Conservation (phyloP, 1,140 invertebrate genomes). For the Theocolax elegans region DNA sequence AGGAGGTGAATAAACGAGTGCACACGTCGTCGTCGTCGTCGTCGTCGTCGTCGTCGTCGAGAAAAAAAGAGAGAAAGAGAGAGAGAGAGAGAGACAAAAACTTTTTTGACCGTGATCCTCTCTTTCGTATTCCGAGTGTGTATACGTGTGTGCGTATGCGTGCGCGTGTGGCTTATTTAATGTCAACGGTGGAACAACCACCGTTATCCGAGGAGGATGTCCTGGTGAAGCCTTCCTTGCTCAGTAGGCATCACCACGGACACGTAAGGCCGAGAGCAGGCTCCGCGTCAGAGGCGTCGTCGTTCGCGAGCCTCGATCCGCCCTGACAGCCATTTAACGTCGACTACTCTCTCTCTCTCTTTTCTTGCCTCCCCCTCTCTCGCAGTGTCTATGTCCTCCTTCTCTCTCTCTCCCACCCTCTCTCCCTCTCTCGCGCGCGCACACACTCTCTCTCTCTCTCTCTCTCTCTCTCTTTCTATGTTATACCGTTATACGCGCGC, state of each 20-base stretch:
- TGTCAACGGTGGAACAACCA: conserved; percentile 22
- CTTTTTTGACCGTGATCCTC: no score
- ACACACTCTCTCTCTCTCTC: background rate
- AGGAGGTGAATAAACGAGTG: no score
- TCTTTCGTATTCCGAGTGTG: no score
- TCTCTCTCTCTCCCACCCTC: background rate
- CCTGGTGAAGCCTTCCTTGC: conserved; percentile 6
- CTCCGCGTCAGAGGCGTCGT: conserved; percentile 31
- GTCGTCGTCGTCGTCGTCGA: background rate
- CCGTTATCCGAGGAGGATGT: background rate
- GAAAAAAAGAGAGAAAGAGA: background rate
- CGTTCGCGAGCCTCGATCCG: conserved; percentile 36
- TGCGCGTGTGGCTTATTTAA: no score
- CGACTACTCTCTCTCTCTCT: conserved; percentile 17
- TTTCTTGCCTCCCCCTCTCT: background rate
- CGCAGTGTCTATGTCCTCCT: no score
- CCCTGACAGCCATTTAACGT: conserved; percentile 43
- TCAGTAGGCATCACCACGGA: conserved; percentile 31
- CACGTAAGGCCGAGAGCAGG: background rate
- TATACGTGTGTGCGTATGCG: no score
- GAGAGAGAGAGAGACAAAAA: background rate
- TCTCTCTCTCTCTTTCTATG: no score
- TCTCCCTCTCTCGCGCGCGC: background rate
- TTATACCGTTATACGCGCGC: no score
- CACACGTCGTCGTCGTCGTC: no score